Evolutionary conservation across 1,140 invertebrate genomes (phyloP), one percentile per base, ranked within the genome.

Genomic region (Penaeus japonicus): DNA sequence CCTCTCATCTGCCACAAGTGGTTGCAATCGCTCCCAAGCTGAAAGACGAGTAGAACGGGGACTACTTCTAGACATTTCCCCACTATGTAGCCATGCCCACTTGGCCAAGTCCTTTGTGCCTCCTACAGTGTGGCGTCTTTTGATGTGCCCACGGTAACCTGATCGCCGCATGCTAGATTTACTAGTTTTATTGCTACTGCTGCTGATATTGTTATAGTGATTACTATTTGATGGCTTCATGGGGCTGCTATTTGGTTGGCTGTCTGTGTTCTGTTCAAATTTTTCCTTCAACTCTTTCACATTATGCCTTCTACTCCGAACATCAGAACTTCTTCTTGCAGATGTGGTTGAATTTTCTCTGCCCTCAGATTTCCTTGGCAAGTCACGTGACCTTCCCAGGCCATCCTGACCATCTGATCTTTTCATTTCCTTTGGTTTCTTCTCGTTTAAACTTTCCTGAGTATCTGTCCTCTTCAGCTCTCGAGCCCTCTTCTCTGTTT

Each of bases 41-140:
- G 90, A 94, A 93, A 59, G 93, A 93, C 65, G 89, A 57, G 90
- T 89, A 57, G 92, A 92, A 12, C 93, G 65, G 17, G 77, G 75
- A 24, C 75, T 73, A 22, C 55, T 89, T 65, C 94, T 89, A 85
- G 94, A 93, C 89, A 94, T 94, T 84, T 94, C 94, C 55, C 53
- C 88, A 89, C 18, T 91, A 79, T 39, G 87, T 85, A 90, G 32
- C 90, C 84, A 94, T 91, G 94, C 93, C 78, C 95, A 93, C 90
- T 96, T 95, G 91, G 95, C 95, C 47, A 95, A 96, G 92, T 98
- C 97, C 92, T 97, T 96, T 0, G 96, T 96, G 24, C 97, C 97
- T 53, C 97, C 97, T 0, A 98, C 97, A 1, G 97, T 98, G 92
- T 98, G 97, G n/a, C 97, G 93, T 20, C 97, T 93, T 92, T 97